Conservation (phyloP, 2,113 vertebrate genomes). For the Pristiophorus japonicus region DNA sequence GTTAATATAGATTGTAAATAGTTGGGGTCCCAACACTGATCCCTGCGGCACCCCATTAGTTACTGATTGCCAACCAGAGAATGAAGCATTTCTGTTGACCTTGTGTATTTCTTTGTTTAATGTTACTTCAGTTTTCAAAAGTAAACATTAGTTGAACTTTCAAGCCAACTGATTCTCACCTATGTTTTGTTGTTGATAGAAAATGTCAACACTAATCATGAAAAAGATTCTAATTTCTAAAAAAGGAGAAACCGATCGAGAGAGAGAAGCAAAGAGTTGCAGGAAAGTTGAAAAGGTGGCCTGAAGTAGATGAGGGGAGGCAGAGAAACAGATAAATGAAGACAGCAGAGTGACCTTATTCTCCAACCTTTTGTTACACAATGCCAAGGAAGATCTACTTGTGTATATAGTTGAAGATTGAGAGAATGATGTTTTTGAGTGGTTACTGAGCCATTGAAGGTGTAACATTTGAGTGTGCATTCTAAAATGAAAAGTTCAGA, state of each 20-base stretch:
- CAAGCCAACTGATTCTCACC: not conserved
- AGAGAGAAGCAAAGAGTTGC: not conserved
- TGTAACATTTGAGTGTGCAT: too few species aligned
- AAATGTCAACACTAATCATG: not conserved
- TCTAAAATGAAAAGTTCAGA: too few species aligned
- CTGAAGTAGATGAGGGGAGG: not conserved
- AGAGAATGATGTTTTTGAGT: not conserved
- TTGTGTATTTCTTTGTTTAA: not conserved
- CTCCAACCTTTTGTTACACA: not conserved
- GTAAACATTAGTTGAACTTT: not conserved
- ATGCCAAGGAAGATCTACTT: not conserved
- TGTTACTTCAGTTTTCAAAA: not conserved
- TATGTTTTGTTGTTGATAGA: not conserved
- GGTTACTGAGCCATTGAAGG: too few species aligned
- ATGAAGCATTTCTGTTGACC: not conserved
- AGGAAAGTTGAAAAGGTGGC: not conserved
- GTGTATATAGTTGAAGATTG: too few species aligned
- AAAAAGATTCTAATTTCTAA: not conserved
- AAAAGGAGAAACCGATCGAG: not conserved
- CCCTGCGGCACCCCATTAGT: too few species aligned
- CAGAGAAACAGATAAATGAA: not conserved
- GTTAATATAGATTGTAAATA: too few species aligned
- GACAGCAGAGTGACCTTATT: not conserved
- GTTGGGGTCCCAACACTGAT: too few species aligned
- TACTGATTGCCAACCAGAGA: too few species aligned